A percentile compares a stretch with the other conserved stretches of the same genome.
These are phyloP conservation scores for Zele albiditarsus DNA, from an alignment of 2,888 invertebrate genomes.

Conservation along the genomic window DNA sequence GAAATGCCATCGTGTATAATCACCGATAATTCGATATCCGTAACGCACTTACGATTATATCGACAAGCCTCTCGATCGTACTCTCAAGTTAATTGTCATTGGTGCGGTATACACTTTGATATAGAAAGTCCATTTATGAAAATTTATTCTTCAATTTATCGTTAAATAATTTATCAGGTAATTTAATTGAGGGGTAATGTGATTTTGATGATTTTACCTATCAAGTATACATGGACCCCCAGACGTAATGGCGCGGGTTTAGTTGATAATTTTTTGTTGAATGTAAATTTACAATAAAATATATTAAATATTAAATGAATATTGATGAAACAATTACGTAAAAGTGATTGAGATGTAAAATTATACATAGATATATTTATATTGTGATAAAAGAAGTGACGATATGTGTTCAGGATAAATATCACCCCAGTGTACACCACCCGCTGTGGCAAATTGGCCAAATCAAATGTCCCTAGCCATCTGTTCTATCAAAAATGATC, in stretches of 20 bases:
- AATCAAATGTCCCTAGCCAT: slow-evolving; percentile 57
- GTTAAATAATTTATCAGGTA: too few relatives aligned
- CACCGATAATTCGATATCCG: slow-evolving; percentile 40
- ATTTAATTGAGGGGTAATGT: too few relatives aligned
- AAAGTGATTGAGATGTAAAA: neutral
- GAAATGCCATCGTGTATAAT: slow-evolving; percentile 26
- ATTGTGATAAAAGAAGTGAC: neutral
- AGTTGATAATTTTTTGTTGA: too few relatives aligned
- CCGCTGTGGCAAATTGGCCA: slow-evolving; percentile 59
- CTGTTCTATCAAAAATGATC: slow-evolving; percentile 49
- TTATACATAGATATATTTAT: neutral
- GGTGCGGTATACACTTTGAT: neutral
- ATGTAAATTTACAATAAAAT: too few relatives aligned
- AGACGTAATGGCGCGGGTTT: too few relatives aligned
- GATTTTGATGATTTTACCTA: too few relatives aligned
- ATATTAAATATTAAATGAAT: neutral
- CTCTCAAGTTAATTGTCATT: slow-evolving; percentile 23
- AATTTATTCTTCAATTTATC: neutral
- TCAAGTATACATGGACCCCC: too few relatives aligned
- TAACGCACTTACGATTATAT: slow-evolving; percentile 33
- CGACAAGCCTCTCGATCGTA: neutral
- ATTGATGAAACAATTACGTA: neutral
- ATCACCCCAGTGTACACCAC: slow-evolving; percentile 45
- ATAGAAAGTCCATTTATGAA: neutral
- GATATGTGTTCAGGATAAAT: slow-evolving; percentile 4